Evolutionary conservation across 1,140 invertebrate genomes (phyloP), one percentile per base, ranked within the genome.

Genomic region (Hylyphantes graminicola): DNA sequence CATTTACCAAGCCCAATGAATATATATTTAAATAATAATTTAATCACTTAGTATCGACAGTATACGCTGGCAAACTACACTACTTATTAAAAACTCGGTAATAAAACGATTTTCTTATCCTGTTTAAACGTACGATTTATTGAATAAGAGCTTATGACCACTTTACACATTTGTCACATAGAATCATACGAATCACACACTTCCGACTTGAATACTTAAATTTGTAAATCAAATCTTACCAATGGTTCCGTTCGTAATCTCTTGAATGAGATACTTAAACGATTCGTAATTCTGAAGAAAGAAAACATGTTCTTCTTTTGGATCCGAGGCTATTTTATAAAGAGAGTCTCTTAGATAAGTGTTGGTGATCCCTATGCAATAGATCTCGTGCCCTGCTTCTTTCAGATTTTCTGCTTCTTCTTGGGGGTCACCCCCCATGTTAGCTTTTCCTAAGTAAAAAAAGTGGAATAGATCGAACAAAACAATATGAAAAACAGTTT

Each of bases 371-470:
- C 77, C 85, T 7, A 85, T 81, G 55, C 77, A 81, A n/a, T 85
- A 85, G 53, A 85, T 85, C 21, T 85, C 85, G 3, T 48, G 72
- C 2, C 77, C 77, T 11, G 53, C 70, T 35, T 81, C 19, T 61
- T 81, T 85, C 10, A 85, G n/a, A 53, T 63, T 0, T 10, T 75
- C 57, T 10, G 77, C 85, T 19, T 75, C 63, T 19, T 75, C 17
- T 72, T 67, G 15, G 10, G 85, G 85, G 55, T 81, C 73, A 4
- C 85, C 85, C 11, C 72, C 72, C 78, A 81, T 85, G 50, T 85
- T 85, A 9, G 78, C 68, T 63, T 81, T 80, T 9, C 85, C 85
- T 85, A 51, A 21, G 35, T 51, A 61, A 11, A 7, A 70, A 73
- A 57, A 17, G 19, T 65, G 13, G 67, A 65, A 76, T n/a, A 74